Evolutionary conservation across 2,888 invertebrate genomes (phyloP), one percentile per base, ranked within the genome.

Genomic region (Tolmerus cingulatus): DNA sequence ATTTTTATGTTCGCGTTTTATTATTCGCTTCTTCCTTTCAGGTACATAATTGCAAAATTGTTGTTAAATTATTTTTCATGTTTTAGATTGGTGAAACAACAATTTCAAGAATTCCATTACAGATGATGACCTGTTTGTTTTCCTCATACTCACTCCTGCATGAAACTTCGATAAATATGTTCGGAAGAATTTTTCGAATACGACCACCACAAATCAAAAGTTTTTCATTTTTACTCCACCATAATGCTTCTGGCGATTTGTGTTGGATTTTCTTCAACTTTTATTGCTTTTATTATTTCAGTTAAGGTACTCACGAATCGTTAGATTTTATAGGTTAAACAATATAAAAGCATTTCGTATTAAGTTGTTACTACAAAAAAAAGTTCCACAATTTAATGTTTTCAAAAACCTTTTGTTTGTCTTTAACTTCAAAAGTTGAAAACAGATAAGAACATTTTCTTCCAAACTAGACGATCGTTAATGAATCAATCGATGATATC

Each of bases 1-100:
- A n/a, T 37, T 84, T 66, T 66, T 85, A 23, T 85, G 43, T 43
- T 57, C 66, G 16, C 37, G 40, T 76, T 76, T 76, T 79, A 79
- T 79, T 79, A 79, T 79, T 79, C 43, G 5, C 27, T 27, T 19
- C 9, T 46, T 79, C 23, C 27, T 46, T 79, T 40, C 27, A 79
- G 66, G 66, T 46, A 40, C 40, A 40, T 79, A 79, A 79, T 79
- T 37, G 46, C 79, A 46, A 79, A 76, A 76, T 76, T n/a, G 34
- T 76, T 76, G 76, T 27, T 37, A 12, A 76, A 76, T 40, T 76
- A 66, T 66, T 66, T 23, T 66, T 23, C 27, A 66, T n/a, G 19
- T 66, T 66, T 66, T 5, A 12, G 66, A 66, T 19, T 23, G 66
- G 27, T 23, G 23, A 12, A 19, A 66, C 12, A 66, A 19, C 27